Evolutionary conservation across 2,113 vertebrate species (phyloP), one percentile per base, ranked within the genome.

Genomic region (Datnioides undecimradiatus): DNA sequence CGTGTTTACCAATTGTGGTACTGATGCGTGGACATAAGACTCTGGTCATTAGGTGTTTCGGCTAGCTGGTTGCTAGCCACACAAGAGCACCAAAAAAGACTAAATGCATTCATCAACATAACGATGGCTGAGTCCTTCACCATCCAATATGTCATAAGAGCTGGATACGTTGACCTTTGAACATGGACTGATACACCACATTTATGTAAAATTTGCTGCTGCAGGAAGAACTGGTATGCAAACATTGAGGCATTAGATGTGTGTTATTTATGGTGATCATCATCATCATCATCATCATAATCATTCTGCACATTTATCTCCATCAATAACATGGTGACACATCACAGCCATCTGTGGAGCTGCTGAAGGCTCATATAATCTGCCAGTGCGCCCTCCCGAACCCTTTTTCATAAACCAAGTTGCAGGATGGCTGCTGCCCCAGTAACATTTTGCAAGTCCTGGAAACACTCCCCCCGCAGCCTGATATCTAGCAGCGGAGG

Each of bases 401-500:
- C 14, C 21, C 7, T 21, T 41, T 64, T 48, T 38, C 10, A 1
- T 59, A 63, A 63, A 72, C 31, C 41, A 55, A 60, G 49, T 58
- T 40, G 27, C 64, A 64, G 59, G n/a, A 87, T 77, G 43, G 45
- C 59, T 66, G 68, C 82, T 49, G 71, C 66, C 70, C 34, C n/a
- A 45, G 29, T 31, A 67, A 54, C 51, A 84, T 54, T 66, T 81
- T 62, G 80, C 75, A 79, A 54, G 51, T 73, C 48, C 62, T 78
- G 75, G 71, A 79, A 79, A 68, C 73, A 66, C 72, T 81, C 38
- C 41, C 55, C 71, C 69, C 19, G 4, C 71, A 60, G 62, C 48
- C 60, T 58, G 77, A 84, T 63, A 73, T 83, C 75, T 14, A 79
- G 68, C 73, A 66, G 64, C 25, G 23, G 79, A 70, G 71, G 67